Percentiles rank a stretch among this genome's conserved stretches.
phyloP scores from a whole-genome alignment of 2,888 invertebrate genomes.

The Stramonita haemastoma region DNA sequence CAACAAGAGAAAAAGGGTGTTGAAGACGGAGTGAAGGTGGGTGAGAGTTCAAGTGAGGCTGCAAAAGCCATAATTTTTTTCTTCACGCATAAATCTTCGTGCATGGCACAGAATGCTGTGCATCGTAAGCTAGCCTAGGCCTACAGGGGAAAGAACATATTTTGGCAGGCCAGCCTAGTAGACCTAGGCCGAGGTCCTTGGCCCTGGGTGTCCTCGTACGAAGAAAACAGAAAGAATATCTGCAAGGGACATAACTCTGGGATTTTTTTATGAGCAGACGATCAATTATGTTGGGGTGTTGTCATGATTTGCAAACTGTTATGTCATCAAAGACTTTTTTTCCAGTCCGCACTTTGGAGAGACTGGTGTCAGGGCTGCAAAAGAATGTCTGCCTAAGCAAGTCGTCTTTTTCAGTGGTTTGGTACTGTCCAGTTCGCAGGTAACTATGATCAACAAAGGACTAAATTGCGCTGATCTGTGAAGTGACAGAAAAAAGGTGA shows the following conservation, averaged over 20 bases:
- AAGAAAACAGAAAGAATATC: too few relatives aligned
- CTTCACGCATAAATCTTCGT: too few relatives aligned
- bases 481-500: background rate
- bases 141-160: too few relatives aligned
- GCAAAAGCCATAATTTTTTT: too few relatives aligned
- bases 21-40: too few relatives aligned
- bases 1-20: too few relatives aligned
- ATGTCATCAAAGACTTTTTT: background rate
- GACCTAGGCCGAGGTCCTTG: too few relatives aligned
- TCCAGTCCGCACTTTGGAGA: background rate
- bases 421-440: background rate
- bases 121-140: too few relatives aligned
- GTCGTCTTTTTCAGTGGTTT: background rate
- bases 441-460: background rate
- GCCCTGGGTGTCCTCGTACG: too few relatives aligned
- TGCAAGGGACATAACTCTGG: conserved; percentile 12
- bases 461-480: background rate
- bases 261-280: conserved; percentile 24
- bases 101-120: too few relatives aligned
- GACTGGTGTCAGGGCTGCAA: background rate
- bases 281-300: conserved; percentile 35
- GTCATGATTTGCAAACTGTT: background rate
- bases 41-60: too few relatives aligned
- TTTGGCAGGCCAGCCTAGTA: too few relatives aligned
- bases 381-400: background rate